Evolutionary conservation across 2,797 vertebrate species (phyloP), one percentile per base, ranked within the genome.

Genomic region (Hippopotamyrus pictus): DNA sequence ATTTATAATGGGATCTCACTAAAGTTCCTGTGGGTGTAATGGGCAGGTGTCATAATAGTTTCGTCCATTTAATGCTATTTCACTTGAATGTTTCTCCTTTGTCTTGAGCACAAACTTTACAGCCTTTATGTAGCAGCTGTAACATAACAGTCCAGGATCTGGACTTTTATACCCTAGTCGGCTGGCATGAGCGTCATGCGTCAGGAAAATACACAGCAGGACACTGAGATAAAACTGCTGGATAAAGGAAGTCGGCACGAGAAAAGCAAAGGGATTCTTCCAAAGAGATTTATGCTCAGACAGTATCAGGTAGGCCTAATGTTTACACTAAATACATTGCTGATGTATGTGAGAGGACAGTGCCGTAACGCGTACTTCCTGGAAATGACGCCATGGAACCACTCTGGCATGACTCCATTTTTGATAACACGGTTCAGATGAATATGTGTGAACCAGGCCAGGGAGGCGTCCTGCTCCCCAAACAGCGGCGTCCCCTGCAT

Each of bases 361-460:
- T 53, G 11, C 73, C 1, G 25, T 7, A 76, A 53, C 76, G 50
- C 96, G 95, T 95, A 98, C 97, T 96, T 96, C 93, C 97, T 96
- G 41, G 97, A 95, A 90, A 97, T 96, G 41, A 94, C 92, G 0
- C 97, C 96, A 0, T 97, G 97, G 92, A 97, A 98, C 97, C 97
- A 98, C 1, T 95, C 94, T 0, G 97, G 97, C 25, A 97, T 88
- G 0, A 92, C 9, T 0, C 94, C 94, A 0, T 94, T 93, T 84
- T 73, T 91, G 88, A 94, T 85, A 90, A 97, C 95, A 90, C 90
- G 89, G 51, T 50, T 90, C n/a, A 92, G 89, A 89, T 97, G 97
- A 8, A 93, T 95, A 53, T 94, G 90, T 19, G 90, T 92, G 41
- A 97, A 97, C 96, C 96, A 97, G 90, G 88, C 89, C 17, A 94